Percentiles rank a stretch among this genome's conserved stretches.
Conservation (phyloP, 2,888 invertebrate species). For the Orchesellides sinensis region DNA sequence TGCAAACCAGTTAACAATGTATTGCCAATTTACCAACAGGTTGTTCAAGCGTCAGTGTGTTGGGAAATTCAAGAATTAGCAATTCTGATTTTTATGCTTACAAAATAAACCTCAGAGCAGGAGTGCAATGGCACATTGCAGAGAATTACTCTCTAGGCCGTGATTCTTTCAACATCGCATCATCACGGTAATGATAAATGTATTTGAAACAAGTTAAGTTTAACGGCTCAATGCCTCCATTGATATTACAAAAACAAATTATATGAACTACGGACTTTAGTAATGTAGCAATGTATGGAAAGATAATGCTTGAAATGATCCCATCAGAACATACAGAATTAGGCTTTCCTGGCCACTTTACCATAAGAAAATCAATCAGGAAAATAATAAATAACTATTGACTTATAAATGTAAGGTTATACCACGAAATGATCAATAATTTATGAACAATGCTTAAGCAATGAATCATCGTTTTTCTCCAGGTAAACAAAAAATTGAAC, state of each 20-base stretch:
- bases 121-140: neutral
- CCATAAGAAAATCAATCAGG: neutral
- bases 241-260: no score
- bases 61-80: slow-evolving; percentile 54
- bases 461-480: slow-evolving; percentile 54
- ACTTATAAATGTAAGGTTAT: neutral
- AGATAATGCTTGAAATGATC: no score
- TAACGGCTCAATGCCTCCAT: no score
- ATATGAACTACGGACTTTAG: no score
- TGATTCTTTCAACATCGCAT: slow-evolving; percentile 40
- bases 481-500: slow-evolving; percentile 20
- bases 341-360: neutral
- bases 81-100: slow-evolving; percentile 49
- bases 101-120: slow-evolving; percentile 23
- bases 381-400: neutral
- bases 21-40: slow-evolving; percentile 36
- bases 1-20: slow-evolving; percentile 48
- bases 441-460: neutral
- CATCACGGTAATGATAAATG: no score
- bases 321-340: no score
- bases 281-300: no score
- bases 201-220: no score
- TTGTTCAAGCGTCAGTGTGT: neutral
- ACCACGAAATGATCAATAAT: slow-evolving; percentile 14
- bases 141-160: slow-evolving; percentile 46